A percentile compares a stretch with the other conserved stretches of the same genome.
phyloP scores from a whole-genome alignment of 2,888 invertebrate species.

The Anaspis maculata region DNA sequence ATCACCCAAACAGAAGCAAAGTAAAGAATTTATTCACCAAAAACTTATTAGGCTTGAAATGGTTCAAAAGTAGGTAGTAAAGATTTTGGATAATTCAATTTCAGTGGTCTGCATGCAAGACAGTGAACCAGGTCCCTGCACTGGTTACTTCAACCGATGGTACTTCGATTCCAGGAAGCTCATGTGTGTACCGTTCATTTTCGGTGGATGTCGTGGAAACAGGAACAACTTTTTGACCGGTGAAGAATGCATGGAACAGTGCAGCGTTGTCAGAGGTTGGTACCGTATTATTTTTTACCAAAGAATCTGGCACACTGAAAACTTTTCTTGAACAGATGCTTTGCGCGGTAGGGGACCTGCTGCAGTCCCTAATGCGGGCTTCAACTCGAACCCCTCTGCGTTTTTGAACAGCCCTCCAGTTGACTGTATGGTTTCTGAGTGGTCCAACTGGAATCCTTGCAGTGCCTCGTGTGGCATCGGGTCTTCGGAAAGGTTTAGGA shows the following conservation, averaged over 20 bases:
- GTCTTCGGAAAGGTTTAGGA: constrained; percentile 54
- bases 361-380: not conserved
- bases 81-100: too few relatives aligned
- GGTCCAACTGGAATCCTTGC: constrained; percentile 80
- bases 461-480: constrained; percentile 74
- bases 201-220: constrained; percentile 86
- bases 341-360: constrained; percentile 4
- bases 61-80: constrained; percentile 3
- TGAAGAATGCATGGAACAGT: constrained; percentile 67
- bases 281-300: not conserved
- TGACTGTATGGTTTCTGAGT: constrained; percentile 66
- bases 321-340: constrained; percentile 9
- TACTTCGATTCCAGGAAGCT: constrained; percentile 67
- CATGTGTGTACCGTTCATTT: constrained; percentile 79
- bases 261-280: constrained; percentile 53
- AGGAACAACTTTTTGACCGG: constrained; percentile 82
- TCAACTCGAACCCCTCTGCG: constrained; percentile 3
- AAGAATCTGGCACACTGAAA: not conserved
- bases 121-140: constrained; percentile 76
- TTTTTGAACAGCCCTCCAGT: constrained; percentile 24
- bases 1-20: too few relatives aligned
- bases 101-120: constrained; percentile 79
- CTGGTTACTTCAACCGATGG: constrained; percentile 81
- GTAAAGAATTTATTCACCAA: too few relatives aligned
- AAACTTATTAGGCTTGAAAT: constrained; percentile 3